phyloP scores from a whole-genome alignment of 2,888 invertebrate genomes.

The Aethes cnicana region DNA sequence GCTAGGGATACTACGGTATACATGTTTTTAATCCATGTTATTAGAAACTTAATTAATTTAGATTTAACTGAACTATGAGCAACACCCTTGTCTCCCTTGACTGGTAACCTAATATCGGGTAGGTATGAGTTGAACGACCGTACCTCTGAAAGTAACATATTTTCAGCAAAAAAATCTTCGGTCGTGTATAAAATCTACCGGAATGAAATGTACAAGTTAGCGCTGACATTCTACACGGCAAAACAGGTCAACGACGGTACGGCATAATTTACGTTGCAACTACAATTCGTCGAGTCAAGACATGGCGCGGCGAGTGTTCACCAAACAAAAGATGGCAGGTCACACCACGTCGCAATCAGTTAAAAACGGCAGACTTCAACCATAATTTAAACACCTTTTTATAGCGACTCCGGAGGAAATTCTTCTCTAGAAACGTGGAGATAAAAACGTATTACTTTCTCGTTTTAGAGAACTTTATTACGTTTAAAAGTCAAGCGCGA shows the following conservation, averaged over 20 bases:
- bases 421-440: conserved; percentile 17
- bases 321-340: conserved; percentile 47
- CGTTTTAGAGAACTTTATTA: neutral
- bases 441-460: conserved; percentile 5
- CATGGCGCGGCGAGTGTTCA: conserved; percentile 22
- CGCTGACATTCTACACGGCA: neutral
- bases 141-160: no score
- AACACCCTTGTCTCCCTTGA: no score
- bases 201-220: no score
- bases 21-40: no score
- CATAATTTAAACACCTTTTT: conserved; percentile 49
- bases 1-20: no score
- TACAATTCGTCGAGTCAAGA: conserved; percentile 22
- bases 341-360: conserved; percentile 56
- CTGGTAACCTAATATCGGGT: no score
- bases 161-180: no score
- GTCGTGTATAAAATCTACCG: no score
- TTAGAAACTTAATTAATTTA: no score
- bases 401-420: conserved; percentile 13
- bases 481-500: neutral
- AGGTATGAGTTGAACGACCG: no score
- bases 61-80: no score
- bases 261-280: conserved; percentile 5
- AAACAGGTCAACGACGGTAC: conserved; percentile 13
- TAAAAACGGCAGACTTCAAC: conserved; percentile 49